These are phyloP conservation scores for Magallana nippona DNA, from an alignment of 2,888 invertebrate genomes.

Conservation along the genomic window DNA sequence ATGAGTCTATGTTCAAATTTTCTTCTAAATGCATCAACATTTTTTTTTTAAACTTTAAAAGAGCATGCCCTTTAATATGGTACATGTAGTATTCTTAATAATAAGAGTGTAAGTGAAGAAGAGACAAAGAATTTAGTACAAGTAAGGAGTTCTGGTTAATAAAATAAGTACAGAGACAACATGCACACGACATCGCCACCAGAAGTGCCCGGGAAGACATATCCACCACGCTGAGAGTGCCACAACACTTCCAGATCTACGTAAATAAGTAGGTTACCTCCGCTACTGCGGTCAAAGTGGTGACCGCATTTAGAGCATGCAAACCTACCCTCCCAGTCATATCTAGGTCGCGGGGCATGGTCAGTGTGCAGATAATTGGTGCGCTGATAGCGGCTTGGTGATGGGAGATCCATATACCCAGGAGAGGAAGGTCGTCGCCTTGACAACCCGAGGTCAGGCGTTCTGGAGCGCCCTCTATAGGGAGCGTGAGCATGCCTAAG, in stretches of 20 bases:
- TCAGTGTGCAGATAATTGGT: slow-evolving; percentile 17
- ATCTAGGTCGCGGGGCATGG: slow-evolving; percentile 39
- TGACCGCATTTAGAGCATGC: slow-evolving; percentile 48
- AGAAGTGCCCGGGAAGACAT: neutral
- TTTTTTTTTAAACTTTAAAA: too few relatives aligned
- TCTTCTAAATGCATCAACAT: too few relatives aligned
- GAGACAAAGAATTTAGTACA: neutral
- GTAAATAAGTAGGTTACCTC: slow-evolving; percentile 32
- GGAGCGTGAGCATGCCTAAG: slow-evolving; percentile 40
- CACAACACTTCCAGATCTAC: slow-evolving; percentile 24
- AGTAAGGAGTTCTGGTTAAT: slow-evolving; percentile 1
- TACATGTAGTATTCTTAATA: neutral
- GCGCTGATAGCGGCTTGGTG: neutral
- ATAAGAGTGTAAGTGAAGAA: neutral
- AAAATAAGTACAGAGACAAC: neutral
- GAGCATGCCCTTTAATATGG: too few relatives aligned
- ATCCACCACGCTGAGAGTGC: slow-evolving; percentile 12
- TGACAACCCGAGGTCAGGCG: slow-evolving; percentile 40
- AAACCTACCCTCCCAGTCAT: slow-evolving; percentile 53
- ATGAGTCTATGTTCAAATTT: too few relatives aligned
- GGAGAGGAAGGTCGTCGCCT: slow-evolving; percentile 11
- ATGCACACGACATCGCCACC: slow-evolving; percentile 4
- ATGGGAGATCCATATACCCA: slow-evolving; percentile 34
- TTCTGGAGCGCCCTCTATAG: slow-evolving; percentile 47
- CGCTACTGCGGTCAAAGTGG: slow-evolving; percentile 9